Evolutionary conservation across 2,797 vertebrate species (phyloP), one percentile per base, ranked within the genome.

Genomic region (Enoplosus armatus): DNA sequence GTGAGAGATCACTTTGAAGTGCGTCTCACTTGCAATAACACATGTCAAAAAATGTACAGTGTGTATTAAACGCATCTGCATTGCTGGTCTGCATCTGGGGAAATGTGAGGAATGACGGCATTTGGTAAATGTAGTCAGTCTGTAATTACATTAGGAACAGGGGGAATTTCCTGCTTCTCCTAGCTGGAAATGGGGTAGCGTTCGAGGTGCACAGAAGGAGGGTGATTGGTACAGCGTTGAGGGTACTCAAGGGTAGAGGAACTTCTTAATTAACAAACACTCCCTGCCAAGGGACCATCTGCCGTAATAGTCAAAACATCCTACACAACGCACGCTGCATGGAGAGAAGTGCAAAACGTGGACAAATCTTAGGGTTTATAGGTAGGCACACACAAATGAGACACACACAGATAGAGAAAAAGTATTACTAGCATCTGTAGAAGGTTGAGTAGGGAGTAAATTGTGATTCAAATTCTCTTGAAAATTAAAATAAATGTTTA

Each of bases 221-320:
- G 90, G 87, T 85, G 88, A 91, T 79, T 86, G 87, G 64, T 90
- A 80, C 84, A 77, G 84, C 66, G 77, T 78, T 68, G 74, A 78
- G 89, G 84, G 90, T 87, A 90, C 86, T 93, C 90, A 80, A 86
- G 87, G 85, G 87, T 78, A 90, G 75, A 91, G 87, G 71, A 90
- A 93, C 89, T 90, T 94, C 89, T 93, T 94, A 94, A 95, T 95
- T 95, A 95, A 89, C 71, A 83, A 88, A 90, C 67, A 65, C 78
- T 91, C 84, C 90, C 91, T 81, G 81, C 90, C 85, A 90, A 76
- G 90, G 78, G 90, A 92, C 90, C 94, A 92, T 94, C 92, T 94
- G 92, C 89, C 22, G 48, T 67, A 77, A 75, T 83, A 86, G 84
- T 90, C 83, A 87, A 86, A 91, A 90, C 88, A 91, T 89, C 62